phyloP scores from a whole-genome alignment of 2,797 vertebrate genomes.

The Sebastes matsubarae region DNA sequence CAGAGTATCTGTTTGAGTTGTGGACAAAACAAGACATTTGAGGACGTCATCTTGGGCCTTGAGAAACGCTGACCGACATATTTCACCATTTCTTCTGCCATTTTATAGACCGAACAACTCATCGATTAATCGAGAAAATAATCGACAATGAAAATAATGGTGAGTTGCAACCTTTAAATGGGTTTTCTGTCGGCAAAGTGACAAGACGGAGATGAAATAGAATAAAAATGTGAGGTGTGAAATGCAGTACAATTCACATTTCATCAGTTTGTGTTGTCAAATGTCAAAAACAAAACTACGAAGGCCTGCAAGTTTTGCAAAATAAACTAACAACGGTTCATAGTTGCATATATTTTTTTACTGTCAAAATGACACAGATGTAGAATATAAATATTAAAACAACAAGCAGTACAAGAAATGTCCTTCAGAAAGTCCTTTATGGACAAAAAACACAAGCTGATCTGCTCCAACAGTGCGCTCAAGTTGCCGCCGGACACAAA shows the following conservation, averaged over 20 bases:
- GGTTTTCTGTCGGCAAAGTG: not conserved
- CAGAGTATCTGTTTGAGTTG: too few relatives aligned
- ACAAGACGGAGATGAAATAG: not conserved
- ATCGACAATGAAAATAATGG: too few relatives aligned
- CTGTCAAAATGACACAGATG: not conserved
- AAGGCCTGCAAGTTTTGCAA: not conserved
- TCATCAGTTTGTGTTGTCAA: not conserved
- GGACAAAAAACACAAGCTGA: conserved; percentile 11
- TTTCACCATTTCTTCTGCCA: too few relatives aligned
- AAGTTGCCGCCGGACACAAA: conserved; percentile 13
- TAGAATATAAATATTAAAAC: not conserved
- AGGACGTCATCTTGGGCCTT: too few relatives aligned
- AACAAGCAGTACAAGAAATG: not conserved
- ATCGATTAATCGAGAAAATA: too few relatives aligned
- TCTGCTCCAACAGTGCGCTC: conserved; percentile 15
- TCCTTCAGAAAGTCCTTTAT: conserved; percentile 45
- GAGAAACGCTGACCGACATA: too few relatives aligned
- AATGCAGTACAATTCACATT: not conserved
- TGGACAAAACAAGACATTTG: too few relatives aligned
- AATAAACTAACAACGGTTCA: not conserved
- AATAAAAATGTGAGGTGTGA: not conserved
- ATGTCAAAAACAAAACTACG: not conserved
- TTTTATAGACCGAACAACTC: too few relatives aligned
- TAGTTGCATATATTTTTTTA: not conserved
- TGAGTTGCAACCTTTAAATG: too few relatives aligned